phyloP scores from a whole-genome alignment of 2,797 vertebrate genomes.

The Australoheros facetus region DNA sequence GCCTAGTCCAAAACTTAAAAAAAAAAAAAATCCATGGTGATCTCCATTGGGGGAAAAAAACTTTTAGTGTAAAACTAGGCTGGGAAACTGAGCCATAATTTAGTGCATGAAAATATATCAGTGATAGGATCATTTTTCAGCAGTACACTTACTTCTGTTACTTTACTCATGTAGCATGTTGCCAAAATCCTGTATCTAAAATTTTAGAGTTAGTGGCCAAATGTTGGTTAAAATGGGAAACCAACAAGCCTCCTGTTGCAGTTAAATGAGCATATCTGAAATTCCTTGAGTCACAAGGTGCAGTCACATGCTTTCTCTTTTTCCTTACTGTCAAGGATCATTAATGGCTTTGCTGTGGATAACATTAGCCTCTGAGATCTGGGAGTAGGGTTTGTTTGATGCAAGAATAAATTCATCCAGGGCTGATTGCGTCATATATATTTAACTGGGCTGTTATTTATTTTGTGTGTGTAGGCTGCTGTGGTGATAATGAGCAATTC shows the following conservation, averaged over 20 bases:
- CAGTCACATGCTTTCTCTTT: slow-evolving; percentile 54
- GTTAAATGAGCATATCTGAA: slow-evolving; percentile 37
- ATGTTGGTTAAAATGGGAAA: not conserved
- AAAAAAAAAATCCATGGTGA: not conserved
- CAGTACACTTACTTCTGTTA: not conserved
- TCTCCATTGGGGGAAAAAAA: not conserved
- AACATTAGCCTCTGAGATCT: not conserved
- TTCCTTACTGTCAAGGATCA: slow-evolving; percentile 17
- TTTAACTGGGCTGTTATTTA: not conserved
- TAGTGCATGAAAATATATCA: not conserved
- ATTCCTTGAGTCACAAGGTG: slow-evolving; percentile 61
- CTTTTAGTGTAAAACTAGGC: not conserved
- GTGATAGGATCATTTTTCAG: not conserved
- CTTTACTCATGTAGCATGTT: not conserved
- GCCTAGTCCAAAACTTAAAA: not conserved
- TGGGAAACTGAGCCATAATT: not conserved
- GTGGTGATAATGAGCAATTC: slow-evolving; percentile 42
- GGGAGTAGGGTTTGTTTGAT: not conserved
- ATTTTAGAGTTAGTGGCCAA: not conserved
- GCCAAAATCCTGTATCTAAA: not conserved
- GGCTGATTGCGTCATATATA: not conserved
- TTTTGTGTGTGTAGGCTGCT: slow-evolving; percentile 19
- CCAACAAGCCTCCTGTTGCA: not conserved
- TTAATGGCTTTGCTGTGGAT: slow-evolving; percentile 24
- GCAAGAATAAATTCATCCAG: too few species aligned